phyloP scores from a whole-genome alignment of 37 sponge, comb jelly and placozoan genomes.

The Beroe ovata region DNA sequence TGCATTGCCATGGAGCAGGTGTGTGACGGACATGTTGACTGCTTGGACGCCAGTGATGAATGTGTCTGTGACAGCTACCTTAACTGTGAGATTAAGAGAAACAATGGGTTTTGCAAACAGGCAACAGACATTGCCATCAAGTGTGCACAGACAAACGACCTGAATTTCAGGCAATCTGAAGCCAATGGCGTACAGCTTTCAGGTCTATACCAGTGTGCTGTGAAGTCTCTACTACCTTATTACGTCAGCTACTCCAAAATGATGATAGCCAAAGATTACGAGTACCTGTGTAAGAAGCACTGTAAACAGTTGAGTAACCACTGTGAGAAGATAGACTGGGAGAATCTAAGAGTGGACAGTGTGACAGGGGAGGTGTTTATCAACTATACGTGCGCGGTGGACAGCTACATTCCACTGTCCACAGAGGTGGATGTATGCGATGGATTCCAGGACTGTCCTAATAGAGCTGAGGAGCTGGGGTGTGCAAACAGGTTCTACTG shows the following conservation, averaged over 20 bases:
- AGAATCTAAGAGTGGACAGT: background rate
- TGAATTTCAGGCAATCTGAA: background rate
- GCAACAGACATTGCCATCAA: background rate
- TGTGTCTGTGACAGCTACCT: conserved; percentile 15
- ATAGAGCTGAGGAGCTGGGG: background rate
- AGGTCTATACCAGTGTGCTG: background rate
- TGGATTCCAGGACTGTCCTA: background rate
- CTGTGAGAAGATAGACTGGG: background rate
- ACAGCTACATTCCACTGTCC: background rate
- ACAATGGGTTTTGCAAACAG: background rate
- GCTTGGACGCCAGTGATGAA: conserved; percentile 7
- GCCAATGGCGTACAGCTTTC: background rate
- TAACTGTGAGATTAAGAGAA: background rate
- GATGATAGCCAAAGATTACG: background rate
- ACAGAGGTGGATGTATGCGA: conserved; percentile 3
- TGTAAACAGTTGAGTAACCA: background rate
- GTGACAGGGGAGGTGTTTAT: background rate
- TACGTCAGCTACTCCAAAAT: background rate
- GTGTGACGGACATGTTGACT: background rate
- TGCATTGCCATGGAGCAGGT: background rate
- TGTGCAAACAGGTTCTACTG: conserved; percentile 35
- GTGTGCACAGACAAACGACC: background rate
- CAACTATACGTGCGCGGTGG: background rate
- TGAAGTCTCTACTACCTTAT: background rate
- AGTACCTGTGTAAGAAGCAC: background rate